phyloP scores from a whole-genome alignment of 2,797 vertebrate genomes.

The Micropoecilia bifurca region DNA sequence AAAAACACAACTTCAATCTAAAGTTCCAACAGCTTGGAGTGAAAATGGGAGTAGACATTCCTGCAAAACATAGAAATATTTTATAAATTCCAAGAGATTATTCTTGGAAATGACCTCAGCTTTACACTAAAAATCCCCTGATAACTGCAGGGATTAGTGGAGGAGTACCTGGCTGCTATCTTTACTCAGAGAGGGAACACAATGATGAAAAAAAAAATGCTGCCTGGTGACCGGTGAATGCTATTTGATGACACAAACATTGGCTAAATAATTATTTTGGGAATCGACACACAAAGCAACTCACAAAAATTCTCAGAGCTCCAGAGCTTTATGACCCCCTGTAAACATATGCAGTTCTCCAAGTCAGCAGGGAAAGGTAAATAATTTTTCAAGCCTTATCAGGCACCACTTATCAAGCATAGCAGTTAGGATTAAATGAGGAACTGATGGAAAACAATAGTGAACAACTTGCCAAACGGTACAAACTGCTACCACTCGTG shows the following conservation, averaged over 20 bases:
- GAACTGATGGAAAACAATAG: not conserved
- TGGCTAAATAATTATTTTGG: not conserved
- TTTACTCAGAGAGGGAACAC: not conserved
- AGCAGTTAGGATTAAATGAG: not conserved
- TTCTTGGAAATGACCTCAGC: slow-evolving; percentile 32
- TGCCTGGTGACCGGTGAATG: not conserved
- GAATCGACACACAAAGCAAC: not conserved
- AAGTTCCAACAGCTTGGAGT: not conserved
- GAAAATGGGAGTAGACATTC: slow-evolving; percentile 15
- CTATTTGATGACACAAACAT: not conserved
- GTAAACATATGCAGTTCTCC: not conserved
- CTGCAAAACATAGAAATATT: not conserved
- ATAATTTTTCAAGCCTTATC: not conserved
- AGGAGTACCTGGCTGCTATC: slow-evolving; percentile 19
- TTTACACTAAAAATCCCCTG: slow-evolving; percentile 26
- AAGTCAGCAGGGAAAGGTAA: not conserved
- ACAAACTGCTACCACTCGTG: not conserved
- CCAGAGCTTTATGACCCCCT: not conserved
- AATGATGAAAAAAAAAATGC: not conserved
- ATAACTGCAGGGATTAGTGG: slow-evolving; percentile 16
- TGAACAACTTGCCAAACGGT: not conserved
- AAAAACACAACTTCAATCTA: not conserved
- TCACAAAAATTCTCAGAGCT: not conserved
- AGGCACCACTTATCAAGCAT: not conserved
- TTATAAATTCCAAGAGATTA: not conserved